Evolutionary conservation across 2,888 invertebrate species (phyloP).

Genomic region (Spisula solida): DNA sequence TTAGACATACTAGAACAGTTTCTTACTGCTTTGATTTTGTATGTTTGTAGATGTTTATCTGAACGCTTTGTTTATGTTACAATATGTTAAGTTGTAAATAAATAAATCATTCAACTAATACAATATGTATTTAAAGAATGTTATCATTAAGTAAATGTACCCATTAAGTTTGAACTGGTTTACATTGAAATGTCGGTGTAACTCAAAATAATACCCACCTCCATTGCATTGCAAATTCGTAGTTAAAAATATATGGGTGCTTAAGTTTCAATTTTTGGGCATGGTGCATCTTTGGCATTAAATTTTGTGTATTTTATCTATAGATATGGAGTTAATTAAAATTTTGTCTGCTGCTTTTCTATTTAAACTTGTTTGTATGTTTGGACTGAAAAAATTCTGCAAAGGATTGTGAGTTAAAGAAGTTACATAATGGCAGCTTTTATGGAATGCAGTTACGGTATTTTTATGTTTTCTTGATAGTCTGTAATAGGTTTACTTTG

Average conservation of each 20-base stretch:
- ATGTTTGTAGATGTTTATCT: neutral
- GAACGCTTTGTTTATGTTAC: constrained; percentile 21
- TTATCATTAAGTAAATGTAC: neutral
- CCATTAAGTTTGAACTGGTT: neutral
- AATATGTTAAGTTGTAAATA: constrained; percentile 23
- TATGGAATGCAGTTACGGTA: neutral
- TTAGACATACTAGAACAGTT: neutral
- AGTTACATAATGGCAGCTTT: neutral
- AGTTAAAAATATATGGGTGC: neutral
- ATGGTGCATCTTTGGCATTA: neutral
- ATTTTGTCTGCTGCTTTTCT: too few species aligned
- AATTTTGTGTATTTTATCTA: too few species aligned
- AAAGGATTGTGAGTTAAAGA: neutral
- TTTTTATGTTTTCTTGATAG: neutral
- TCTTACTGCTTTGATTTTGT: neutral
- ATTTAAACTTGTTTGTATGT: too few species aligned
- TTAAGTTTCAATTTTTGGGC: neutral
- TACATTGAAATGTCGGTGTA: neutral
- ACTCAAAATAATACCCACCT: neutral
- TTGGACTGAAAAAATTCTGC: too few species aligned
- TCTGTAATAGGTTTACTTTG: neutral
- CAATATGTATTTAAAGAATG: neutral
- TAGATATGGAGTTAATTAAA: too few species aligned
- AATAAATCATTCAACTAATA: constrained; percentile 14
- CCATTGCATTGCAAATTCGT: neutral